These are phyloP conservation scores for Synodontis membranacea DNA, from an alignment of 2,113 vertebrate species.

Conservation along the genomic window DNA sequence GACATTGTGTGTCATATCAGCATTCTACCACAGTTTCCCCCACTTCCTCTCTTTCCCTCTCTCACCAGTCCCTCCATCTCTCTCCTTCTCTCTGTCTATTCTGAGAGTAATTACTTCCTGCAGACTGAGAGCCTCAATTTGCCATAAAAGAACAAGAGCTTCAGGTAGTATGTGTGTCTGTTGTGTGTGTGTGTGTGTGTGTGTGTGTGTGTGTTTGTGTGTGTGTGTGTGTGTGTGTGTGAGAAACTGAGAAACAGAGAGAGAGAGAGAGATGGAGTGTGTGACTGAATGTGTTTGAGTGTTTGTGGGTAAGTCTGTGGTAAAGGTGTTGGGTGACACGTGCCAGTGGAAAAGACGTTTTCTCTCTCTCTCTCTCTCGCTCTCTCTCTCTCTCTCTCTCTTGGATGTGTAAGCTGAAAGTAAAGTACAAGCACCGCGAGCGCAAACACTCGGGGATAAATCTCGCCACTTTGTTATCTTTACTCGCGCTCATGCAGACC, in stretches of 20 bases:
- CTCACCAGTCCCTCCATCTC: conserved; percentile 50
- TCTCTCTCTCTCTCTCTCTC: not conserved
- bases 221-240: no score
- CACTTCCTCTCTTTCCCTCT: conserved; percentile 53
- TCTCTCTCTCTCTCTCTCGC: not conserved
- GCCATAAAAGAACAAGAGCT: conserved; percentile 67
- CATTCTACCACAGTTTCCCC: conserved; percentile 58
- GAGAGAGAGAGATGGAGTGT: not conserved
- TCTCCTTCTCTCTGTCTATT: conserved; percentile 55
- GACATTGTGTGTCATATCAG: conserved; percentile 75
- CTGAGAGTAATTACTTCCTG: conserved; percentile 72
- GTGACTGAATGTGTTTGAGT: conserved; percentile 7
- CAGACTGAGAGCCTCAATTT: conserved; percentile 72
- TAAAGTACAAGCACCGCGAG: conserved; percentile 9
- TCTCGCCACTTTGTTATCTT: not conserved
- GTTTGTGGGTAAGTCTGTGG: conserved; percentile 15
- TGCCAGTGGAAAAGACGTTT: not conserved
- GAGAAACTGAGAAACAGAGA: conserved; percentile 31
- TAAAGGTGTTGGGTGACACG: conserved; percentile 15
- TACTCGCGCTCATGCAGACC: not conserved
- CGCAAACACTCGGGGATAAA: not conserved
- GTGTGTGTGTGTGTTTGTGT: no score
- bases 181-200: no score
- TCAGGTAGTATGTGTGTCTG: no score
- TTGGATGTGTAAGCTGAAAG: not conserved